Base-by-base conservation (phyloP, 2,888 invertebrate genomes). In the Muscina levida region DNA sequence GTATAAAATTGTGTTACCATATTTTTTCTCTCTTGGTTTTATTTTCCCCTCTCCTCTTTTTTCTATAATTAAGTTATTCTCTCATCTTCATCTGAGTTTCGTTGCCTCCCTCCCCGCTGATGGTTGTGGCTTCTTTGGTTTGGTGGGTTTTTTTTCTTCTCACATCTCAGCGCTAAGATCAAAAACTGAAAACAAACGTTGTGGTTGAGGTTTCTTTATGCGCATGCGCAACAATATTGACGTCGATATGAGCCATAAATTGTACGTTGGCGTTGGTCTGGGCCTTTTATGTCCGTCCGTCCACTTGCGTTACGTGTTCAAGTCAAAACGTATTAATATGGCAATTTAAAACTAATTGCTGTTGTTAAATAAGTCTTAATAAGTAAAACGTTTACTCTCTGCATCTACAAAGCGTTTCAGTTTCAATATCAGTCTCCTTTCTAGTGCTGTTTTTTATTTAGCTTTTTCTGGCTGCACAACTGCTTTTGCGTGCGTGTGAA, bases 291-390 rank as follows among this genome's bases (percentile, higher is more conserved):
- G 42, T 71, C 48, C 4, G 56, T 57, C 42, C n/a, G 46, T 42
- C 15, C 57, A 51, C 15, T 13, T 56, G 44, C 51, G 57, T 72
- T 77, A 67, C 72, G 70, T 78, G 77, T 72, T 77, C 74, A 80
- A 73, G 75, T 72, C 72, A 72, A 77, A 77, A 77, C 71, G 74
- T 75, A 81, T 81, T 81, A 81, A 81, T 81, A 77, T 81, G 81
- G 81, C 81, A 77, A 77, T 81, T 81, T 81, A 72, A 75, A 77
- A 81, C 81, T 81, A 81, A 81, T 81, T 81, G 81, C 81, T 81
- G 81, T 77, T 81, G 74, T 81, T 81, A 77, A 81, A 77, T 75
- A 81, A 81, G 75, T 72, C 81, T 81, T 75, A 81, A 81, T 77
- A 81, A 75, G 77, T 77, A 81, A 31, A 31, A 81, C 72, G 62